Conservation (phyloP, 2,888 invertebrate genomes). For the Bruchidius siliquastri region DNA sequence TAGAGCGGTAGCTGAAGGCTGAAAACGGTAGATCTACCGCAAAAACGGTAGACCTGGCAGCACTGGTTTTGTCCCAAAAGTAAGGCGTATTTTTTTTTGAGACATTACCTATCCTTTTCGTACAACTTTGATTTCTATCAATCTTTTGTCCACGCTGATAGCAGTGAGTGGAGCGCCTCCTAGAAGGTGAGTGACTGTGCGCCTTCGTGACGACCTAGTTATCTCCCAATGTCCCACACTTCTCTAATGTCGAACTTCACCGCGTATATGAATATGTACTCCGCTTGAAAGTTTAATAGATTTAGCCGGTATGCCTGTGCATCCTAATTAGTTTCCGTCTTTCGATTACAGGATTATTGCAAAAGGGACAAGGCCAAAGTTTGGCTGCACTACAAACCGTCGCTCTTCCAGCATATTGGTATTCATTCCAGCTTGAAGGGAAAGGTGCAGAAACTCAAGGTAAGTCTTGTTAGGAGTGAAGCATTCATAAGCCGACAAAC, state of each 20-base stretch:
- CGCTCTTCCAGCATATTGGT: constrained; percentile 94
- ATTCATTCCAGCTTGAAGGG: constrained; percentile 91
- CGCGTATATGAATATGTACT: neutral
- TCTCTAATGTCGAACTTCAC: neutral
- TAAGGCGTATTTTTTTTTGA: too few relatives aligned
- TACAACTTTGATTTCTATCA: too few relatives aligned
- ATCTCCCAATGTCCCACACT: neutral
- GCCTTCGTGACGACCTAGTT: neutral
- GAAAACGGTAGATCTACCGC: too few relatives aligned
- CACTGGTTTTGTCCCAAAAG: too few relatives aligned
- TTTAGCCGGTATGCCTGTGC: neutral
- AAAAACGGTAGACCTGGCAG: too few relatives aligned
- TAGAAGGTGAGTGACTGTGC: too few relatives aligned
- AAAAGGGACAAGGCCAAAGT: constrained; percentile 68
- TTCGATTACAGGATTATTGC: constrained; percentile 71
- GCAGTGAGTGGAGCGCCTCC: too few relatives aligned
- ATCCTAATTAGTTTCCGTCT: neutral
- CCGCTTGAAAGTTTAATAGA: neutral
- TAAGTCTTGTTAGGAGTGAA: too few relatives aligned
- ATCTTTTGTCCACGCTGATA: too few relatives aligned
- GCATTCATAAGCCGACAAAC: too few relatives aligned
- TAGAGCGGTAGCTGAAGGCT: too few relatives aligned
- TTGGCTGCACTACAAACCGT: constrained; percentile 83
- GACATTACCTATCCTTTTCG: too few relatives aligned
- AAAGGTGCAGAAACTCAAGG: constrained; percentile 93